Evolutionary conservation across 2,113 vertebrate species (phyloP).

Genomic region (Fulica atra): DNA sequence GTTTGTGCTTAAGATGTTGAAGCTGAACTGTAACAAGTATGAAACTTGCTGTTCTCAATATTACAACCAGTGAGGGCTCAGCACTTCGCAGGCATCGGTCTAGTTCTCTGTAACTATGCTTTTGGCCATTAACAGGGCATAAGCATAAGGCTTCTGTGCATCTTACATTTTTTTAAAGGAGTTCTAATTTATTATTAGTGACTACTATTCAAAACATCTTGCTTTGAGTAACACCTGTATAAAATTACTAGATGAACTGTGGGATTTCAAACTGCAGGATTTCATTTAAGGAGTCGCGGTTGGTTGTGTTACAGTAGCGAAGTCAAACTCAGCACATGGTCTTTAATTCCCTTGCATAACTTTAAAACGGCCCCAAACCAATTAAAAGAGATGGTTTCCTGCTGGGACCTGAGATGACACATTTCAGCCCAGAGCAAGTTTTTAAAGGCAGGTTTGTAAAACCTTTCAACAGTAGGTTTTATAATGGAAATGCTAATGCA

Average conservation of each 20-base stretch:
- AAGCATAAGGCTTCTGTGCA: not conserved
- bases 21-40: not conserved
- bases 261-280: not conserved
- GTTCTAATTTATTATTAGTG: not conserved
- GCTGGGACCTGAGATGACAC: constrained; percentile 28
- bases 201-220: not conserved
- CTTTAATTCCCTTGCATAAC: constrained; percentile 11
- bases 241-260: not conserved
- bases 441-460: constrained; percentile 56
- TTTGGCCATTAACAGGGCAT: not conserved
- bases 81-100: not conserved
- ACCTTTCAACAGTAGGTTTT: constrained; percentile 25
- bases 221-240: not conserved
- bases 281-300: not conserved
- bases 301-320: not conserved
- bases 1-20: not conserved
- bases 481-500: constrained; percentile 69
- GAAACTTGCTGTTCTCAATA: not conserved
- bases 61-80: not conserved
- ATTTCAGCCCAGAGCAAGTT: constrained; percentile 58
- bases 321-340: not conserved
- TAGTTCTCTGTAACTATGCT: not conserved
- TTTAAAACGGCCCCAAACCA: not conserved
- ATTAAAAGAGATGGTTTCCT: constrained; percentile 4
- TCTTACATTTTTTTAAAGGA: not conserved